Evolutionary conservation across 2,113 vertebrate genomes (phyloP).

Genomic region (Illadopsis cleaveri): DNA sequence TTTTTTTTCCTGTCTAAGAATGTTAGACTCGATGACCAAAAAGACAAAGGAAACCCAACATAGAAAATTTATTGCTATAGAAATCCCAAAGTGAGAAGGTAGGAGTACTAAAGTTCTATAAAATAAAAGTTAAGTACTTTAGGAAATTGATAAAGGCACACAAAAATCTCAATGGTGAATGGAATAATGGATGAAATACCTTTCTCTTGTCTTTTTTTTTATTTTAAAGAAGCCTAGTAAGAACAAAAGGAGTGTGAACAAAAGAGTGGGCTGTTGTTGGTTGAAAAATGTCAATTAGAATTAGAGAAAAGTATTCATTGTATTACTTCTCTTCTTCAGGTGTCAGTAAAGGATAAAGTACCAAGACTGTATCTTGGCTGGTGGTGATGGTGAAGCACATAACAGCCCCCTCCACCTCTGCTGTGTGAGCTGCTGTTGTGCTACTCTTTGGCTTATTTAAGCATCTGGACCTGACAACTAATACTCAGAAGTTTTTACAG

Average conservation of each 20-base stretch:
- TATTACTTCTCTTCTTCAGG: not conserved
- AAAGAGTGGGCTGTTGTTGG: not conserved
- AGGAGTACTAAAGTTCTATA: not conserved
- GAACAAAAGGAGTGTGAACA: not conserved
- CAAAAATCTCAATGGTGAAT: not conserved
- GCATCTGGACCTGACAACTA: not conserved
- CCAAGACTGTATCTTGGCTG: not conserved
- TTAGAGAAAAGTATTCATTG: not conserved
- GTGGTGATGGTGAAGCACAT: not conserved
- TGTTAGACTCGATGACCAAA: not conserved
- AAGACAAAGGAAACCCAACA: not conserved
- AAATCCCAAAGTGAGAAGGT: not conserved
- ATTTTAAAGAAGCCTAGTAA: not conserved
- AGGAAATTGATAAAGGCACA: not conserved
- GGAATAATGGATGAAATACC: not conserved
- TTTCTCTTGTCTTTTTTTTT: not conserved
- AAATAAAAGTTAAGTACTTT: not conserved
- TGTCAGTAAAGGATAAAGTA: not conserved
- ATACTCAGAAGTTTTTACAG: not conserved
- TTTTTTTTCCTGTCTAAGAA: not conserved
- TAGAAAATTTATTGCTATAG: not conserved
- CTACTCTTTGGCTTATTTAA: not conserved
- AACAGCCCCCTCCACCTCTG: not conserved
- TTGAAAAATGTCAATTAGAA: not conserved
- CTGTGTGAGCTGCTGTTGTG: not conserved